A percentile compares a stretch with the other conserved stretches of the same genome.
Conservation (phyloP, 2,113 vertebrate species). For the Manacus vitellinus region DNA sequence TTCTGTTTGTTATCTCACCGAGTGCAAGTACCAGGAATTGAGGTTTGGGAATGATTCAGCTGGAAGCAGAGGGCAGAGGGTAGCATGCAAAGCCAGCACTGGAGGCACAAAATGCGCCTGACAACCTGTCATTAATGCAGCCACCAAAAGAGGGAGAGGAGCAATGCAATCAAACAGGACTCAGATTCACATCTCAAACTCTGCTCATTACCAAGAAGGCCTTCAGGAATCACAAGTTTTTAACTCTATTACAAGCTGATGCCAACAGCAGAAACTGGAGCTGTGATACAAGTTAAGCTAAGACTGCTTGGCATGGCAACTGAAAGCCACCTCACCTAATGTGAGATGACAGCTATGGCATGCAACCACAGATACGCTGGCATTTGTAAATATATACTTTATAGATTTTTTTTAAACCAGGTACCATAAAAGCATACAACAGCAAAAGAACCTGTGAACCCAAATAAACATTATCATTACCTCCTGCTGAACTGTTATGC, state of each 20-base stretch:
- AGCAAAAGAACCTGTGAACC: slow-evolving; percentile 48
- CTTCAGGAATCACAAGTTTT: slow-evolving; percentile 40
- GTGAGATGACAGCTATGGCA: slow-evolving; percentile 63
- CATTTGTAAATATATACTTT: slow-evolving; percentile 60
- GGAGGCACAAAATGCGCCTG: not conserved
- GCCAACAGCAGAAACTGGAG: slow-evolving; percentile 47
- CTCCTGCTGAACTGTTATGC: not conserved
- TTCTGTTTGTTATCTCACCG: not conserved
- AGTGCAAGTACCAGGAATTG: not conserved
- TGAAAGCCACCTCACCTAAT: slow-evolving; percentile 59
- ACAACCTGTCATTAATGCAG: not conserved
- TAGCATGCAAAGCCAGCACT: not conserved
- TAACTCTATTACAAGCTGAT: slow-evolving; percentile 14
- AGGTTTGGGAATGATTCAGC: not conserved
- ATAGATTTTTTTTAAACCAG: slow-evolving; percentile 18
- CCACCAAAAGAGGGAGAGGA: slow-evolving; percentile 12
- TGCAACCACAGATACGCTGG: slow-evolving; percentile 48
- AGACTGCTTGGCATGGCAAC: slow-evolving; percentile 12
- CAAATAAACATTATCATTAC: slow-evolving; percentile 54
- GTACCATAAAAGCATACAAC: slow-evolving; percentile 44
- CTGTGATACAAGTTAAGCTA: slow-evolving; percentile 3
- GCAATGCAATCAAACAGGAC: not conserved
- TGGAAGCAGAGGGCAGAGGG: slow-evolving; percentile 2
- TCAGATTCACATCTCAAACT: not conserved
- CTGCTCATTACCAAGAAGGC: not conserved